Evolutionary conservation across 1,140 invertebrate genomes (phyloP), one percentile per base, ranked within the genome.

Genomic region (Stegodyphus mimosarum): DNA sequence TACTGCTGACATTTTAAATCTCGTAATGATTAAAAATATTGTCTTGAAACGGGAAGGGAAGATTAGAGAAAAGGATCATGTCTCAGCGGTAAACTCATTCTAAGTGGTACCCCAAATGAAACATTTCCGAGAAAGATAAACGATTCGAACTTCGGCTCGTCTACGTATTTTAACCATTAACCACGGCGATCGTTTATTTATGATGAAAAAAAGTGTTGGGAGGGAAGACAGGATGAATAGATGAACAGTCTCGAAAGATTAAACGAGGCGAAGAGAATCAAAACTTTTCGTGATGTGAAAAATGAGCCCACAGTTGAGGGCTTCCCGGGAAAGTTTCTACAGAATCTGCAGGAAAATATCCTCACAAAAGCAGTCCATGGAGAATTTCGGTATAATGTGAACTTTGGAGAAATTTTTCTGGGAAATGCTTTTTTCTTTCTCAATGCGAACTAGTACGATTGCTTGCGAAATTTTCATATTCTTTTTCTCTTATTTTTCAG

Each of bases 401-500:
- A 33, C 33, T 33, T 33, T 33, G 33, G 33, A 33, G 33, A 33
- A 33, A 33, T 33, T 33, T 33, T 33, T 33, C 33, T 33, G 33
- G 33, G 33, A 33, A 1, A 33, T 33, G 33, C 33, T 33, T 33
- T 33, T n/a, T 33, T 33, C 33, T 33, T 33, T 33, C 33, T 33
- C 33, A 33, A 33, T 33, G 33, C 33, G 33, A 33, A 33, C 33
- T 33, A 33, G 33, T 33, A 33, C 33, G 33, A 33, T 33, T 33
- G 1, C 33, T 3, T 1, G 33, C 33, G 33, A 33, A 33, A 33
- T 33, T 33, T 33, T 33, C 33, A 15, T 15, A 55, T 73, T 64
- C 71, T 71, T 10, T 53, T 72, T n/a, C 17, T 76, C 74, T 83
- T 86, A 87, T 55, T 85, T 87, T 89, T 71, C 87, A 92, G 94